Evolutionary conservation across 30 jellyfish, hydroid and myxozoan genomes (phyloP), one percentile per base, ranked within the genome.

Genomic region (Hydra vulgaris): DNA sequence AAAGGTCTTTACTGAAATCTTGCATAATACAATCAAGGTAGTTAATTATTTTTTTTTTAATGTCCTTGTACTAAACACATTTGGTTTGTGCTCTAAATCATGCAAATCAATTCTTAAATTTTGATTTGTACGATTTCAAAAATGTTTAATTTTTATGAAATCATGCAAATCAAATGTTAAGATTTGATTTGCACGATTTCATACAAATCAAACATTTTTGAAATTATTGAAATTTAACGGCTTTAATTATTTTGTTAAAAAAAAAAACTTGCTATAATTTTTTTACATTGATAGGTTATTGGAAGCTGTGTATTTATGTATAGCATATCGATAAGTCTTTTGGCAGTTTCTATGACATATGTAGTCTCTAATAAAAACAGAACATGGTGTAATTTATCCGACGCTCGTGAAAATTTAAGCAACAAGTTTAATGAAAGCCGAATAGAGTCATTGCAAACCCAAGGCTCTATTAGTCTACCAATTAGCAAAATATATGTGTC

Each of bases 241-340:
- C 21, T 18, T 76, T 18, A 27, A 26, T 55, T 20, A 0, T 40
- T 18, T 20, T 78, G n/a, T n/a, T n/a, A n/a, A n/a, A n/a, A n/a
- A n/a, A n/a, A n/a, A n/a, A n/a, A n/a, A n/a, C n/a, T n/a, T n/a
- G n/a, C n/a, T n/a, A n/a, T n/a, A n/a, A n/a, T 78, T 66, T 54
- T 19, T 54, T 66, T 66, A 15, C 17, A 26, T 61, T 56, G 20
- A 21, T 66, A 88, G 96, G 89, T 88, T 53, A 78, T 88, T 52
- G 76, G 84, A 66, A 86, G 96, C 7, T 89, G 96, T 74, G 88
- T 91, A 26, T n/a, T 89, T 82, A 79, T 84, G 79, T 89, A 89
- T 53, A 88, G 96, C 21, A 53, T 89, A 22, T 89, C 96, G 0
- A 79, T 89, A 8, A 68, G 90, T 66, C 25, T 84, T 19, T 72